A percentile compares a stretch with the other conserved stretches of the same genome.
Evolutionary conservation across 2,797 vertebrate genomes (phyloP).

Genomic region (Siniperca undulata): DNA sequence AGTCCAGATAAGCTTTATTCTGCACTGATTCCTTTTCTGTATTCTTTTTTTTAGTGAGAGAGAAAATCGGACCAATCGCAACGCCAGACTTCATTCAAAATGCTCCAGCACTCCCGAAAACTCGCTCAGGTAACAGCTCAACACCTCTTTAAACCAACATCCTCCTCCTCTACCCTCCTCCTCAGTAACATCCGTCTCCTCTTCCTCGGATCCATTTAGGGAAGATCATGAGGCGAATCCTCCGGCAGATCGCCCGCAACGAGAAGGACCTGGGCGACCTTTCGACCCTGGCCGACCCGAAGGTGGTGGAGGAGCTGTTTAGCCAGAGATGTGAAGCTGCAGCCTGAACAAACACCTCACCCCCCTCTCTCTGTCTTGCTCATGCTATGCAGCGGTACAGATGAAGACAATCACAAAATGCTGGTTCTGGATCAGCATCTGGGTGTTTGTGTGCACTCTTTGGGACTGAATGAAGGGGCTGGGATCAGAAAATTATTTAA

Average conservation of each 20-base stretch:
- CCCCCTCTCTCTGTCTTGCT: neutral
- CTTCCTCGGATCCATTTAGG: constrained; percentile 66
- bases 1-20: neutral
- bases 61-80: constrained; percentile 89
- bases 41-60: constrained; percentile 79
- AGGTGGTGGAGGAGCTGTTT: constrained; percentile 87
- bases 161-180: neutral
- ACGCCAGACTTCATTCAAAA: constrained; percentile 90
- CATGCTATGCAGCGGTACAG: constrained; percentile 4
- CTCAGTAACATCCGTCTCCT: neutral
- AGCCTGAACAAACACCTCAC: constrained; percentile 64
- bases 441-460: constrained; percentile 1
- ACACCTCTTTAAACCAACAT: neutral
- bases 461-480: constrained; percentile 32
- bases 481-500: constrained; percentile 27
- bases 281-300: constrained; percentile 87
- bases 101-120: constrained; percentile 88
- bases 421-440: constrained; percentile 24
- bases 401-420: constrained; percentile 30
- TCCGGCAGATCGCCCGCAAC: constrained; percentile 87
- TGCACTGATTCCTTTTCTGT: neutral
- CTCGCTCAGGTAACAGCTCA: constrained; percentile 85
- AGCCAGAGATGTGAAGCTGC: constrained; percentile 86
- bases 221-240: constrained; percentile 88
- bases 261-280: constrained; percentile 89